phyloP scores from a whole-genome alignment of 2,797 vertebrate genomes.

The Poeciliopsis presidionis region DNA sequence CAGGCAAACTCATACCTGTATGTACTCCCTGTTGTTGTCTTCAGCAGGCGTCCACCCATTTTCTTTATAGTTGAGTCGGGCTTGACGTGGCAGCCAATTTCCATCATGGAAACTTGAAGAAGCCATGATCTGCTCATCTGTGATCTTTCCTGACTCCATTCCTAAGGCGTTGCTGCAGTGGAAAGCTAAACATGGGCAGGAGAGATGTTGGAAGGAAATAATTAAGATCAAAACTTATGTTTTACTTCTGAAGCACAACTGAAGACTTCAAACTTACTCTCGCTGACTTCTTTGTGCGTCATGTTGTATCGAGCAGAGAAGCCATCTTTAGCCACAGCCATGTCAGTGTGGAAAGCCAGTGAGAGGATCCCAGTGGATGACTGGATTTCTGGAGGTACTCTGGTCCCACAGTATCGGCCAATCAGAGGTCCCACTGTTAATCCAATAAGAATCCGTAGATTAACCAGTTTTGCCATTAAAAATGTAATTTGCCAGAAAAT shows the following conservation, averaged over 20 bases:
- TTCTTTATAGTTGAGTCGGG: constrained; percentile 92
- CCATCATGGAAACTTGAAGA: constrained; percentile 90
- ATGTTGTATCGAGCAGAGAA: constrained; percentile 93
- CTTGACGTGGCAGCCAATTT: constrained; percentile 91
- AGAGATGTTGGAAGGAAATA: not conserved
- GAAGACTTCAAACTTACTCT: constrained; percentile 83
- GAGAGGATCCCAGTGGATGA: constrained; percentile 94
- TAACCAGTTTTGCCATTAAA: not conserved
- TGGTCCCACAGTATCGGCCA: constrained; percentile 94
- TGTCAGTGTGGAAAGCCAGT: constrained; percentile 96
- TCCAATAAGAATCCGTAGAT: constrained; percentile 11
- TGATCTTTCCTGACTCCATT: constrained; percentile 93
- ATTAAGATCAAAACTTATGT: not conserved
- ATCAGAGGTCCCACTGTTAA: constrained; percentile 93
- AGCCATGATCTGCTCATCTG: constrained; percentile 92
- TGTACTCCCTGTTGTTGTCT: constrained; percentile 94
- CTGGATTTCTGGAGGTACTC: constrained; percentile 92
- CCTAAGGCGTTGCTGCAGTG: constrained; percentile 93
- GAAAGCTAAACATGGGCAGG: constrained; percentile 79
- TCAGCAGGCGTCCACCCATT: constrained; percentile 95
- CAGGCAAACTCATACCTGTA: constrained; percentile 84
- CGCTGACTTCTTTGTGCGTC: constrained; percentile 88
- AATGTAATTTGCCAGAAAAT: not conserved
- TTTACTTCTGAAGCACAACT: not conserved
- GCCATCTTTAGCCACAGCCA: constrained; percentile 96